These are phyloP conservation scores for Stichopus horrens DNA, from an alignment of 53 echinoderm and acorn worm species.

Conservation along the genomic window DNA sequence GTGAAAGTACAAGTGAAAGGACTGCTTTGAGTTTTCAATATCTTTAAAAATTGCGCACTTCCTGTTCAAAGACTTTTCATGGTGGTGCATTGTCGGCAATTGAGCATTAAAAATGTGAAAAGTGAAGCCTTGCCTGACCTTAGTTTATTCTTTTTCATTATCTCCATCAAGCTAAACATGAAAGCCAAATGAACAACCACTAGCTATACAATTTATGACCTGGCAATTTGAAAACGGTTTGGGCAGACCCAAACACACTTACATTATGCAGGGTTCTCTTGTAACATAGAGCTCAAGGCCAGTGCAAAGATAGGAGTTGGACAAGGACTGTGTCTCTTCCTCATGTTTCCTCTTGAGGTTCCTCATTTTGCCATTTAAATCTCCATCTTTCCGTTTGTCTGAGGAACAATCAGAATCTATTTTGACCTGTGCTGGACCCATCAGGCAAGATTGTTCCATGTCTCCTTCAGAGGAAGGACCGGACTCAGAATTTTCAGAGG, in stretches of 20 bases:
- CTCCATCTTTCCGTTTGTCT: neutral
- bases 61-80: too few relatives aligned
- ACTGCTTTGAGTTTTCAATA: neutral
- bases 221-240: too few relatives aligned
- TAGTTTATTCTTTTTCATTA: too few relatives aligned
- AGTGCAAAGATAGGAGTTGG: conserved; percentile 73
- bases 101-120: too few relatives aligned
- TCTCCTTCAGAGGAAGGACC: too few relatives aligned
- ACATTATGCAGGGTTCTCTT: conserved; percentile 89
- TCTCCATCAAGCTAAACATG: too few relatives aligned
- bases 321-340: neutral
- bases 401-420: neutral
- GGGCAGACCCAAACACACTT: conserved; percentile 43
- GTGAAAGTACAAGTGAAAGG: neutral
- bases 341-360: conserved; percentile 10
- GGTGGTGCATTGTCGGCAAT: too few relatives aligned
- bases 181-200: too few relatives aligned
- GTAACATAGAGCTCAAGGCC: conserved; percentile 85
- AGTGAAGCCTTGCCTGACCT: too few relatives aligned
- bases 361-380: neutral
- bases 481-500: neutral
- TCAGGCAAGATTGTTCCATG: too few relatives aligned
- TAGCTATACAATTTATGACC: too few relatives aligned
- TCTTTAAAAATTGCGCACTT: too few relatives aligned
- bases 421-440: neutral